These are phyloP conservation scores for Rhegmatorhina hoffmannsi DNA, from an alignment of 2,113 vertebrate species.

Conservation along the genomic window DNA sequence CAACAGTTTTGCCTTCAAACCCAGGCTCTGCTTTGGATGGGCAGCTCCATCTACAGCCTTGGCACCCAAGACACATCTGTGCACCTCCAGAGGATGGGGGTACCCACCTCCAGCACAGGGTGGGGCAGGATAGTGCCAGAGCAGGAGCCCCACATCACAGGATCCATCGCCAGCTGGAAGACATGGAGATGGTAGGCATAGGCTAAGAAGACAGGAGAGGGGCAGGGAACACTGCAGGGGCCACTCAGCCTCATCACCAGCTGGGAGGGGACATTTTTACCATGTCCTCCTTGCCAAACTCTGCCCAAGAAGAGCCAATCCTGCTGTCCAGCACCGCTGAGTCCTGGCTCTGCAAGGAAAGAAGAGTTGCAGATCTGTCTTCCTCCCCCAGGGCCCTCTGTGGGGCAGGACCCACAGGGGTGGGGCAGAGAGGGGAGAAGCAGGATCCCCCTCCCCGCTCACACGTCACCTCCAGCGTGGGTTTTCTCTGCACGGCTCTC, in stretches of 20 bases:
- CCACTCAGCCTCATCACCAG: neutral
- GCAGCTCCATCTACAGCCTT: neutral
- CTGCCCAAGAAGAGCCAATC: constrained; percentile 60
- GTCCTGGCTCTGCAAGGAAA: constrained; percentile 79
- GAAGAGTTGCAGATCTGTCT: neutral
- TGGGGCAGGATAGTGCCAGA: neutral
- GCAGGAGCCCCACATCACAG: neutral
- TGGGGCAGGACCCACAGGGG: neutral
- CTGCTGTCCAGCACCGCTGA: constrained; percentile 83
- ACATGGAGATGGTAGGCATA: neutral
- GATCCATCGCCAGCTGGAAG: constrained; percentile 32
- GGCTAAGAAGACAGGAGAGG: neutral
- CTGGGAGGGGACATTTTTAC: constrained; percentile 15
- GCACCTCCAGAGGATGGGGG: neutral
- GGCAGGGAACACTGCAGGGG: neutral
- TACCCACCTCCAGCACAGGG: constrained; percentile 54
- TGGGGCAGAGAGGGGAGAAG: neutral
- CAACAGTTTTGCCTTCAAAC: neutral
- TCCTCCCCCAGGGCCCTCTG: neutral
- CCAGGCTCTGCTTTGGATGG: neutral
- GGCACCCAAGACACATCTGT: neutral
- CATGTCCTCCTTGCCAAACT: constrained; percentile 54
- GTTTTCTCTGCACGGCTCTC: constrained; percentile 78
- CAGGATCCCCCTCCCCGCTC: neutral
- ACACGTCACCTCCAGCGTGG: constrained; percentile 77